Base-by-base conservation (phyloP, 2,113 vertebrate species). In the Mohoua ochrocephala region DNA sequence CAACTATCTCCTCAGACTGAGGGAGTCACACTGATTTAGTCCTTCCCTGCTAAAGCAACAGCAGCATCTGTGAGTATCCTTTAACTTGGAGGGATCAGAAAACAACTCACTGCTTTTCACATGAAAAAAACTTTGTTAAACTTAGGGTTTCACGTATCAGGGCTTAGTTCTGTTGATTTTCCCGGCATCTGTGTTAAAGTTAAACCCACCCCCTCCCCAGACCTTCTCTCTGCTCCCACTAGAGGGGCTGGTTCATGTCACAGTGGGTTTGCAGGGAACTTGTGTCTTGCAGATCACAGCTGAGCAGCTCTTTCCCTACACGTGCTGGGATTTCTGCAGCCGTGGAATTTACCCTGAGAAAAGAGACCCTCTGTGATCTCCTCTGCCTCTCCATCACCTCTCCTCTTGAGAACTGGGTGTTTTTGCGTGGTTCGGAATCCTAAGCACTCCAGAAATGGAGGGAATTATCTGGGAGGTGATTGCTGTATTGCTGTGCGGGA, bases 121-220 rank as follows among this genome's bases (percentile, higher is more conserved):
- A 1, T 28, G 28, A 60, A 39, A 53, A 53, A 85, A 91, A 12
- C 13, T 10, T 35, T 12, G 10, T 31, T 52, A 33, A n/a, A 68
- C 12, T 41, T n/a, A 14, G 14, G 9, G 10, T 37, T 77, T 47
- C 4, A 5, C 0, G 0, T 65, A 6, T 33, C 4, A 42, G 30
- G 39, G 30, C 16, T 86, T 60, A 17, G 13, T 47, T n/a, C 33
- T 31, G 5, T 31, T 75, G 52, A 22, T 37, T 88, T 69, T 33
- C 33, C 22, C 73, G 31, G 69, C n/a, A 28, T 0, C 0, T 56
- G n/a, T 30, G 13, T 65, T 39, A 1, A 23, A 54, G 28, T 47
- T 20, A 47, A 75, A 47, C 13, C 12, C 12, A n/a, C 11, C 7
- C 5, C 10, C 6, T 7, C 23, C 45, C 23, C 45, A 39, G 19